Evolutionary conservation across 2,797 vertebrate species (phyloP).

Genomic region (Cygnus olor): DNA sequence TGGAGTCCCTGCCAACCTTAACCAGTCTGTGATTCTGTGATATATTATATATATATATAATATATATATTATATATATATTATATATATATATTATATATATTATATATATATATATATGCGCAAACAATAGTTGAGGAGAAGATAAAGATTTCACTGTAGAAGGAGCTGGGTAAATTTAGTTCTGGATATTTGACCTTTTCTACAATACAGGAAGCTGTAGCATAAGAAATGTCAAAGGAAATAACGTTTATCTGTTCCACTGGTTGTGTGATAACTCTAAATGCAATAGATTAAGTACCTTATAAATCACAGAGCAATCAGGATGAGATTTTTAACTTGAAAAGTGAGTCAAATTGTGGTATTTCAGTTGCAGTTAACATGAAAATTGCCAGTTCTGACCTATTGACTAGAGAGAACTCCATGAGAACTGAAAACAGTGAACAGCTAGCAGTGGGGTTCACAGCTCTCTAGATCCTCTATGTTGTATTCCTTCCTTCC

Average conservation of each 20-base stretch:
- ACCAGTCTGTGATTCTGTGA: too few species aligned
- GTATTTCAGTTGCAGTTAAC: not conserved
- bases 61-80: too few species aligned
- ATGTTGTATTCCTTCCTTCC: not conserved
- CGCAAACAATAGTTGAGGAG: not conserved
- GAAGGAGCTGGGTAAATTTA: not conserved
- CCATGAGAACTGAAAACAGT: fast-evolving
- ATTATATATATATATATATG: too few species aligned
- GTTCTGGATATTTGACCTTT: not conserved
- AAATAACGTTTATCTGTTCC: not conserved
- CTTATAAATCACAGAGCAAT: not conserved
- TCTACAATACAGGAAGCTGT: not conserved
- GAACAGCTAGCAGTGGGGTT: not conserved
- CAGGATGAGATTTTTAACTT: not conserved
- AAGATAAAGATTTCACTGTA: not conserved
- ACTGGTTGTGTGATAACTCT: not conserved
- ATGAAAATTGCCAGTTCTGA: not conserved
- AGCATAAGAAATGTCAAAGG: not conserved
- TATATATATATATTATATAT: too few species aligned
- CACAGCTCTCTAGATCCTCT: not conserved
- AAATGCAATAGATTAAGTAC: not conserved
- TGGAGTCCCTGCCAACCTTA: too few species aligned
- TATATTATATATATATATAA: too few species aligned
- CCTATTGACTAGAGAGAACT: not conserved
- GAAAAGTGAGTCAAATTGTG: not conserved